Conservation (phyloP, 2,113 vertebrate species). For the Perccottus glenii region DNA sequence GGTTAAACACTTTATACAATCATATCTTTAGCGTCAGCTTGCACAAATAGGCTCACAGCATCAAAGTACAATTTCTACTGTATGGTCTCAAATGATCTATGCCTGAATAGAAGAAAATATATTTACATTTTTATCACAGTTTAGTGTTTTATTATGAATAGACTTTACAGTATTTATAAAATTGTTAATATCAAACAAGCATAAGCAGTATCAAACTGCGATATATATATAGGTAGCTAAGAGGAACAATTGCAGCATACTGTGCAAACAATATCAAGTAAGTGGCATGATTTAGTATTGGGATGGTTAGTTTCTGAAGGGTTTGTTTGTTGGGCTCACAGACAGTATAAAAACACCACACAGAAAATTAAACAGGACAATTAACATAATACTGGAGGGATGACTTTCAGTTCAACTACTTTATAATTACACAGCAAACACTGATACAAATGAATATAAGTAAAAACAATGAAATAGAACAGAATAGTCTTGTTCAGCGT, state of each 20-base stretch:
- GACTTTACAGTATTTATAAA: conserved; percentile 31
- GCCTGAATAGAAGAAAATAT: not conserved
- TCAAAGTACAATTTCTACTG: not conserved
- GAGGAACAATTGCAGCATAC: conserved; percentile 16
- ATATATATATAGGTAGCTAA: conserved; percentile 4
- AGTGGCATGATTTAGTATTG: not conserved
- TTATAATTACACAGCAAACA: conserved; percentile 37
- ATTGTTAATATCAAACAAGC: conserved; percentile 41
- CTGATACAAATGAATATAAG: conserved; percentile 34
- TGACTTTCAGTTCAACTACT: conserved; percentile 19
- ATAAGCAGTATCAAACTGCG: conserved; percentile 75
- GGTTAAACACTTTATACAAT: not conserved
- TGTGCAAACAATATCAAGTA: not conserved
- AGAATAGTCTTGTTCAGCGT: conserved; percentile 3
- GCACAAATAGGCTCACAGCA: not conserved
- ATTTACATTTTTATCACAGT: not conserved
- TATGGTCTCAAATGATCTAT: not conserved
- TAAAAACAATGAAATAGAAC: conserved; percentile 21
- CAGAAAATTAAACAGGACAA: conserved; percentile 14
- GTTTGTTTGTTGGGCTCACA: conserved; percentile 7
- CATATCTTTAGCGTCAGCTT: not conserved
- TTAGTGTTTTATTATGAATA: conserved; percentile 61
- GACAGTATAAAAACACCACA: conserved; percentile 1
- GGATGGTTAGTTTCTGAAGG: not conserved
- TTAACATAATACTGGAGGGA: not conserved